Conservation (phyloP, 1,140 invertebrate species). For the Melipona quadrifasciata region DNA sequence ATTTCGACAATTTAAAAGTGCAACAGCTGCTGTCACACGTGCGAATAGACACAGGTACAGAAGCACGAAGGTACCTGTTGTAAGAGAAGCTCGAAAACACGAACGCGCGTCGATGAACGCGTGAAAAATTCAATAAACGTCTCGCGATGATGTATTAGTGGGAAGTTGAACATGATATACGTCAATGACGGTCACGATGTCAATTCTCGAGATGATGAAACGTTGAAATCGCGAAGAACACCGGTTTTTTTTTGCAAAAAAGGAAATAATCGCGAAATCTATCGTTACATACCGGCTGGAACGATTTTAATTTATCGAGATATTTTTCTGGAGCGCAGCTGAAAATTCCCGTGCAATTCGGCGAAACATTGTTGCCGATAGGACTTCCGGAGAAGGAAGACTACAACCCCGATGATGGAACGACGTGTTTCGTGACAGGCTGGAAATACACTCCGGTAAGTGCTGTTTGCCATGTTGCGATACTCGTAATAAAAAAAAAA, state of each 20-base stretch:
- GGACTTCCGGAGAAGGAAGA: conserved; percentile 59
- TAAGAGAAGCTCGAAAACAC: no score
- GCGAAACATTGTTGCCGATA: conserved; percentile 70
- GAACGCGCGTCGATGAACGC: not conserved
- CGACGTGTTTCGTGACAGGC: conserved; percentile 79
- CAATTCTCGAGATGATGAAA: conserved; percentile 2
- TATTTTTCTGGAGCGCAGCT: conserved; percentile 53
- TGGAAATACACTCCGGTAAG: conserved; percentile 80
- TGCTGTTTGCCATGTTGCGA: not conserved
- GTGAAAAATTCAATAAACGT: conserved; percentile 26
- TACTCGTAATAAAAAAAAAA: not conserved
- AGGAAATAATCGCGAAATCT: not conserved
- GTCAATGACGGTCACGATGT: no score
- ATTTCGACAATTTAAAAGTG: not conserved
- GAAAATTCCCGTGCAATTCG: conserved; percentile 60
- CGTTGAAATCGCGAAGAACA: not conserved
- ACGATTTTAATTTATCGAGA: not conserved
- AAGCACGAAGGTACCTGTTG: not conserved
- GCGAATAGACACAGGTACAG: not conserved
- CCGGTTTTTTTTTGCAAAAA: not conserved
- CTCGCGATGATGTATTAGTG: not conserved
- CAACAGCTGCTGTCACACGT: not conserved
- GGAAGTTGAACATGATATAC: not conserved
- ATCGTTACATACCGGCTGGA: not conserved
- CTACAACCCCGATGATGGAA: conserved; percentile 62